phyloP scores from a whole-genome alignment of 2,888 invertebrate species.

The Chironomus riparius region DNA sequence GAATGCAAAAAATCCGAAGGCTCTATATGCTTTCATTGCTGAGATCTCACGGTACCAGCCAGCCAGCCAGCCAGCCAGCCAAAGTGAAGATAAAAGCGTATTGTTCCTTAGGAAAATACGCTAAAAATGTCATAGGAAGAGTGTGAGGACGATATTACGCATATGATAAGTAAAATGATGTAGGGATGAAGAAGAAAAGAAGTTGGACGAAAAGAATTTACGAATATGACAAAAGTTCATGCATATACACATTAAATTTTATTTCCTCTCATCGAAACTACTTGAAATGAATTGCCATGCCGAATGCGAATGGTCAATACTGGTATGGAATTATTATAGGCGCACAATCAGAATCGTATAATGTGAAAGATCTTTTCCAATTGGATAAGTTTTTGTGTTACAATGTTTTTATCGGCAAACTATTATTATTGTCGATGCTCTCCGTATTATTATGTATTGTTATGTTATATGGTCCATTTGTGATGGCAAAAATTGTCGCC shows the following conservation, averaged over 20 bases:
- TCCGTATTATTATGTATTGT: neutral
- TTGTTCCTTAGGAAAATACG: no score
- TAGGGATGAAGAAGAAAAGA: neutral
- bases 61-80: no score
- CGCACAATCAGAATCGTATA: neutral
- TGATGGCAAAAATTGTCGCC: no score
- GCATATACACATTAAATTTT: slow-evolving; percentile 18
- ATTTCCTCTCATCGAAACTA: neutral
- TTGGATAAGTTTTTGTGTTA: slow-evolving; percentile 18
- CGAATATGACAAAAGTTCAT: no score
- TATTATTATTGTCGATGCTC: slow-evolving; percentile 8
- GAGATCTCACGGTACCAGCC: no score
- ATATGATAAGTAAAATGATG: neutral
- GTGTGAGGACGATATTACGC: neutral
- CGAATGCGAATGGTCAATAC: neutral
- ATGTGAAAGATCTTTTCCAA: slow-evolving; percentile 22
- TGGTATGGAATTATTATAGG: neutral
- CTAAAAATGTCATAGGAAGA: no score
- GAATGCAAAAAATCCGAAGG: no score
- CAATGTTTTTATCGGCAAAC: neutral
- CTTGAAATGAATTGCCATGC: neutral
- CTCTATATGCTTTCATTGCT: no score
- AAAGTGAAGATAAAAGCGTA: no score
- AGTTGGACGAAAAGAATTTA: neutral
- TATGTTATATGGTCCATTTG: neutral